Evolutionary conservation across 2,888 invertebrate species (phyloP), one percentile per base, ranked within the genome.

Genomic region (Phytoseiulus persimilis): DNA sequence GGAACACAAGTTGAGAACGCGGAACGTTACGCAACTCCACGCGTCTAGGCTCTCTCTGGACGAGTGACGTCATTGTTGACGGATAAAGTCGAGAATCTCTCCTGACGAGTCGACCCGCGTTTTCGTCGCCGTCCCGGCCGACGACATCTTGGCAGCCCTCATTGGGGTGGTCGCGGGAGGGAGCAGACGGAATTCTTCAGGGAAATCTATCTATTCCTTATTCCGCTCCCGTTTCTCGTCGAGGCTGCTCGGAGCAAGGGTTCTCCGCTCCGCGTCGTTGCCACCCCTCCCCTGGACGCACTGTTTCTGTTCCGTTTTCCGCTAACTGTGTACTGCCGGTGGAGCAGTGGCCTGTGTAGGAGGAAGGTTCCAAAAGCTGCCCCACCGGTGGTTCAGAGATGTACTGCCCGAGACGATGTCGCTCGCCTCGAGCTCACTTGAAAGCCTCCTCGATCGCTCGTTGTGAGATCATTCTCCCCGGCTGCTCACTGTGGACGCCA

Each of bases 151-250:
- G 14, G 46, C 46, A 6, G 65, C 65, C 28, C 65, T 65, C 39
- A 9, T 3, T 65, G 65, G 11, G n/a, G n/a, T n/a, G n/a, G n/a
- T n/a, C 18, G 65, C 18, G 23, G 18, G 65, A 14, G 65, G 2
- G 18, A 65, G 65, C 65, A 65, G 65, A 65, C 18, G 65, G 65
- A 65, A 65, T 28, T 65, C 65, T 65, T 65, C 65, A 65, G 65
- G 65, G 65, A 65, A 65, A 65, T 65, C 65, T 65, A 65, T 65
- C 65, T 65, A 65, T 65, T 65, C 65, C 65, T 65, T 65, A 65
- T 65, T 65, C 65, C 18, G 65, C 65, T 65, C 65, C 65, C 65
- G 65, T 65, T 65, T 65, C 65, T 65, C 65, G 28, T 23, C 2
- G 28, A 65, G 46, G 6, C 9, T 46, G 46, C 46, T 46, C 46